Percentiles rank a stretch among this genome's conserved stretches.
Evolutionary conservation across 2,888 invertebrate genomes (phyloP).

Genomic region (Melieria picta): DNA sequence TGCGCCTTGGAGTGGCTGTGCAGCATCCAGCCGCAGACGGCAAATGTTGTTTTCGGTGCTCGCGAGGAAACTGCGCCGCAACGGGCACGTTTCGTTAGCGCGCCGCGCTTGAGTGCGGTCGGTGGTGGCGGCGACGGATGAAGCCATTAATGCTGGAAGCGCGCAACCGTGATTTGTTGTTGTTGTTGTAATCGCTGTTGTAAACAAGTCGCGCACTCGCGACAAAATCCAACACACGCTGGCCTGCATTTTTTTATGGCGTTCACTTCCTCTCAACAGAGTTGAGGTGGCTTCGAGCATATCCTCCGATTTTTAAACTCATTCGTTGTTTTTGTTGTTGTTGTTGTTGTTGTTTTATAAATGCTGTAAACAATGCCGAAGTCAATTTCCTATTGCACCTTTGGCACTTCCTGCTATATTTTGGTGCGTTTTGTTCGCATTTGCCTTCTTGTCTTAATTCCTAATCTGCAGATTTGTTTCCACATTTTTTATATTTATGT

Average conservation of each 20-base stretch:
- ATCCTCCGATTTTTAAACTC: conserved; percentile 20
- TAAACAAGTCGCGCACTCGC: no score
- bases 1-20: no score
- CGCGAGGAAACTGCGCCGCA: no score
- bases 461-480: background rate
- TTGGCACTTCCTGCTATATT: background rate
- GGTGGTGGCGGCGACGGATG: conserved; percentile 11
- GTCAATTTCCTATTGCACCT: background rate
- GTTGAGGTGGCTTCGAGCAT: no score
- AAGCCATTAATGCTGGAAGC: conserved; percentile 19
- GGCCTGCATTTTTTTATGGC: no score
- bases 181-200: background rate
- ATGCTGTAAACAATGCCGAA: no score
- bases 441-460: background rate
- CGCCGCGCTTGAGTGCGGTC: background rate
- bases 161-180: conserved; percentile 16
- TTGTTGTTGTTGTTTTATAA: conserved; percentile 6
- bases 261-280: no score
- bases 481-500: conserved; percentile 6
- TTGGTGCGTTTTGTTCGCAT: conserved; percentile 4
- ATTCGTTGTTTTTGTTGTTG: background rate
- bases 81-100: no score
- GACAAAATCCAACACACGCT: no score
- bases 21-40: no score
- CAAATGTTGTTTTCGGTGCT: no score